A percentile compares a stretch with the other conserved stretches of the same genome.
phyloP scores from a whole-genome alignment of 2,888 invertebrate species.

The Carcina quercana region DNA sequence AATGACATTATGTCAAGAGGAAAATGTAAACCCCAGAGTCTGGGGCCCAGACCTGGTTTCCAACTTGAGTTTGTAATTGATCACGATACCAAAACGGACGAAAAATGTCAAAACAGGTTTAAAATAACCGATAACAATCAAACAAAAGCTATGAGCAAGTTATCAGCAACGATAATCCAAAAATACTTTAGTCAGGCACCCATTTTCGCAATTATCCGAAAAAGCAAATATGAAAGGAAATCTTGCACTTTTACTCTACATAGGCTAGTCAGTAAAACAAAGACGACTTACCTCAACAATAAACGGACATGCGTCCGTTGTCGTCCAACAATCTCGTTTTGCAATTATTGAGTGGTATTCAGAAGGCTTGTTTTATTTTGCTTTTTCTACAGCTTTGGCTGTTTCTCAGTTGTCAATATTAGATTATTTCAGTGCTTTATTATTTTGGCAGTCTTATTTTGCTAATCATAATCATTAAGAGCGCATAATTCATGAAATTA shows the following conservation, averaged over 20 bases:
- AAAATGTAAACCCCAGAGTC: too few relatives aligned
- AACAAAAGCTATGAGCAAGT: neutral
- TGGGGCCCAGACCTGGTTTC: too few relatives aligned
- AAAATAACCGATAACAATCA: neutral
- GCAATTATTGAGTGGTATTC: slow-evolving; percentile 47
- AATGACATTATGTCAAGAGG: neutral
- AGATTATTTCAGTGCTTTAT: slow-evolving; percentile 44
- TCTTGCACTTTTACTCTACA: slow-evolving; percentile 12
- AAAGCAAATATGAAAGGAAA: slow-evolving; percentile 1
- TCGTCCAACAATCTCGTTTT: slow-evolving; percentile 42
- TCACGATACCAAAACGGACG: too few relatives aligned
- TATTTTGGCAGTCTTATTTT: slow-evolving; percentile 65
- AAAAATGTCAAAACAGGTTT: too few relatives aligned
- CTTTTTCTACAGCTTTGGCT: slow-evolving; percentile 33
- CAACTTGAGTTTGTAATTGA: too few relatives aligned
- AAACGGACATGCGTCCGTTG: slow-evolving; percentile 55
- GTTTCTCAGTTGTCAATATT: slow-evolving; percentile 54
- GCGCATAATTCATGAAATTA: slow-evolving; percentile 76
- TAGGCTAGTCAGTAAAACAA: slow-evolving; percentile 31
- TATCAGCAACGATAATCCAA: slow-evolving; percentile 22
- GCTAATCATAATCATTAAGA: slow-evolving; percentile 73
- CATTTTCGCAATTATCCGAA: slow-evolving; percentile 8
- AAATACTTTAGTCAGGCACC: slow-evolving; percentile 28
- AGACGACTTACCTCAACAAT: slow-evolving; percentile 50
- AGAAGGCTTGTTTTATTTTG: slow-evolving; percentile 36